Conservation (phyloP, 2,113 vertebrate genomes). For the Sterrhoptilus dennistouni region DNA sequence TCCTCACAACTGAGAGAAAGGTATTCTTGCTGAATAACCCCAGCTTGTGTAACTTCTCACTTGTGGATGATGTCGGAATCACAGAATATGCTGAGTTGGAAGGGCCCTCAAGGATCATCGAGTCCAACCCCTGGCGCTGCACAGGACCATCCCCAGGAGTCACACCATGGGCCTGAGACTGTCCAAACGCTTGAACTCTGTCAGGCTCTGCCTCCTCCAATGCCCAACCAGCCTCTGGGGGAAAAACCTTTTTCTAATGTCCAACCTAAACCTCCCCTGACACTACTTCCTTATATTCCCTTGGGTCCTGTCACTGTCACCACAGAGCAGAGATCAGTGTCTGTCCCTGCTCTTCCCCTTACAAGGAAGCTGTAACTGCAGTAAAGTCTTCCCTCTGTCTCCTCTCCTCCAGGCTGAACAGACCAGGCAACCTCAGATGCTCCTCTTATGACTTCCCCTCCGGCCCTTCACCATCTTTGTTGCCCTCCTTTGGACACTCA, state of each 20-base stretch:
- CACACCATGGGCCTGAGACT: not conserved
- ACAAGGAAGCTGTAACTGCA: not conserved
- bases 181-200: not conserved
- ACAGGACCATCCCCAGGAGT: not conserved
- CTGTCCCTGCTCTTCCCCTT: not conserved
- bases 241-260: not conserved
- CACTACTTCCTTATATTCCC: not conserved
- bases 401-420: not conserved
- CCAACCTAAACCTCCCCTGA: not conserved
- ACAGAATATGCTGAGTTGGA: not conserved
- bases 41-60: not conserved
- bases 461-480: not conserved
- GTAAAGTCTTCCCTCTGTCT: not conserved
- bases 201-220: not conserved
- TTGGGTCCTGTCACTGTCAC: fast-evolving
- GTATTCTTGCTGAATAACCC: too few relatives aligned
- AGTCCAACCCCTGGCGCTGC: not conserved
- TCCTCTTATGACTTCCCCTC: fast-evolving
- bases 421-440: not conserved
- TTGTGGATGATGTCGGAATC: not conserved
- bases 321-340: not conserved
- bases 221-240: not conserved
- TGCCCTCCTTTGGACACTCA: not conserved
- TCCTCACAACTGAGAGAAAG: not conserved
- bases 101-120: not conserved